phyloP scores from a whole-genome alignment of 2,113 vertebrate species.

The Ophiodon elongatus region DNA sequence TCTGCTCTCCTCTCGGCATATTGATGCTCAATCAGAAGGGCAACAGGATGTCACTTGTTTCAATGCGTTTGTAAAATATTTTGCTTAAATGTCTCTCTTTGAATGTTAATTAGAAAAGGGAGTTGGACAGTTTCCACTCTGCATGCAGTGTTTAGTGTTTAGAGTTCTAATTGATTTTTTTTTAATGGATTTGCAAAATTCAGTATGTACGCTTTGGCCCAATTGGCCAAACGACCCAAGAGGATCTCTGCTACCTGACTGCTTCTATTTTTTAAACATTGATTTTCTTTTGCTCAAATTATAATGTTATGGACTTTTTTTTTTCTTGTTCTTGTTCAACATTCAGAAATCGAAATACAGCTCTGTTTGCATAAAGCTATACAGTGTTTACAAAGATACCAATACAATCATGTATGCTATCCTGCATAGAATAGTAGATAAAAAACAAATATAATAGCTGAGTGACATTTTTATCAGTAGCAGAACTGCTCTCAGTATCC shows the following conservation, averaged over 20 bases:
- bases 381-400: background rate
- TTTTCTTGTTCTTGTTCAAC: background rate
- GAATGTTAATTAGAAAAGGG: conserved; percentile 72
- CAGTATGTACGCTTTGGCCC: conserved; percentile 23
- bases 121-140: conserved; percentile 53
- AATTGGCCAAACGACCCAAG: conserved; percentile 50
- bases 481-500: background rate
- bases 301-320: conserved; percentile 13
- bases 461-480: background rate
- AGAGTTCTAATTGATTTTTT: conserved; percentile 53
- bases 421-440: background rate
- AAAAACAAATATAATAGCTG: background rate
- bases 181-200: conserved; percentile 51
- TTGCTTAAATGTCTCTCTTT: conserved; percentile 62
- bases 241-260: conserved; percentile 43
- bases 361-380: background rate
- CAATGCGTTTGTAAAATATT: conserved; percentile 60
- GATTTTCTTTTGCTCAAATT: conserved; percentile 36
- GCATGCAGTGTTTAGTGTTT: conserved; percentile 55
- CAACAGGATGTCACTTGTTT: conserved; percentile 58
- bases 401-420: background rate
- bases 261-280: conserved; percentile 32
- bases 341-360: background rate
- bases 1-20: conserved; percentile 60
- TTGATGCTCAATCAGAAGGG: conserved; percentile 67